Conservation (phyloP, 2,797 vertebrate genomes). For the Catostomus latipinnis region DNA sequence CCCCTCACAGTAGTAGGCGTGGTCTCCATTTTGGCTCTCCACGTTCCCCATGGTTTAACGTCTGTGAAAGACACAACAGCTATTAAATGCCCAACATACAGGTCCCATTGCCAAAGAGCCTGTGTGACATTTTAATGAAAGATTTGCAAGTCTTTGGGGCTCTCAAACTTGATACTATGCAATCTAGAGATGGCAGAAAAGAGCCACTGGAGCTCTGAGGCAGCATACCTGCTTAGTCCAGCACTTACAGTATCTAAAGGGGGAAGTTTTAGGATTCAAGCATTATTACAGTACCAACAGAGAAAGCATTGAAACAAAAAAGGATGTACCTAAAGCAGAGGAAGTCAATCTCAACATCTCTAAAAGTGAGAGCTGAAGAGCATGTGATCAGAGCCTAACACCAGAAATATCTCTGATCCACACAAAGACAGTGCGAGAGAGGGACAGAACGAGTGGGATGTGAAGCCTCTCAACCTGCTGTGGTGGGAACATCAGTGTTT, state of each 20-base stretch:
- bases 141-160: background rate
- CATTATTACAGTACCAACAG: background rate
- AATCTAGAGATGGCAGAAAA: background rate
- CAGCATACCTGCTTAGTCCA: background rate
- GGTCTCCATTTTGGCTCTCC: constrained; percentile 93
- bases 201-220: background rate
- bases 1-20: constrained; percentile 82
- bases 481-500: constrained; percentile 21
- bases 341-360: constrained; percentile 39
- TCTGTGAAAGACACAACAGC: constrained; percentile 59
- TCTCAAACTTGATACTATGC: constrained; percentile 30
- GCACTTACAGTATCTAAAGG: background rate
- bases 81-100: background rate
- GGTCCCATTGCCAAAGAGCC: background rate
- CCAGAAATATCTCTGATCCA: constrained; percentile 57
- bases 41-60: constrained; percentile 90
- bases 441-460: constrained; percentile 13
- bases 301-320: background rate
- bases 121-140: constrained; percentile 23
- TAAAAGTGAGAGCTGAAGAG: constrained; percentile 26
- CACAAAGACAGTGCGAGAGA: constrained; percentile 22
- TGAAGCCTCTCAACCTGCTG: constrained; percentile 34
- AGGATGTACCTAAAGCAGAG: constrained; percentile 25
- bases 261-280: background rate
- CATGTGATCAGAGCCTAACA: constrained; percentile 28